These are phyloP conservation scores for Cepphus grylle DNA, from an alignment of 2,113 vertebrate species.

Conservation along the genomic window DNA sequence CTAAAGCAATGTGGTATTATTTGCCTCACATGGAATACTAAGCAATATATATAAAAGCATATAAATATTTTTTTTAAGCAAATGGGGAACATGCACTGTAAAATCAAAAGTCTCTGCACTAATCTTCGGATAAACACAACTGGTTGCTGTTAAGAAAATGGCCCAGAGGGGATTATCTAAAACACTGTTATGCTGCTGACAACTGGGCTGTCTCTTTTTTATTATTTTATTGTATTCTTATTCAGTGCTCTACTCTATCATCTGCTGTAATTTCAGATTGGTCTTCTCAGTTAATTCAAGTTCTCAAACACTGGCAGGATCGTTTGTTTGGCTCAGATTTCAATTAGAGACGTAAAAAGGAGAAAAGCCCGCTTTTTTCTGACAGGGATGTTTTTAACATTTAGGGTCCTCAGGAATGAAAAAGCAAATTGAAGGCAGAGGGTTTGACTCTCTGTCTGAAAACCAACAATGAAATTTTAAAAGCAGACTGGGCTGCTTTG, in stretches of 20 bases:
- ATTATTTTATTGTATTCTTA: slow-evolving; percentile 15
- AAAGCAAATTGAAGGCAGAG: background rate
- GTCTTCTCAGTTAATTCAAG: background rate
- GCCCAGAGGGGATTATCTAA: slow-evolving; percentile 30
- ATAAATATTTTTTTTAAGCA: background rate
- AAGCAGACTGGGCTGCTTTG: background rate
- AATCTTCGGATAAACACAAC: slow-evolving; percentile 47
- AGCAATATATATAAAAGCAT: background rate
- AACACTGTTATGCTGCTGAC: slow-evolving; percentile 36
- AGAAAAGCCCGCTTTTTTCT: background rate
- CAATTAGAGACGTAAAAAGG: background rate
- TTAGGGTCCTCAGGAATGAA: background rate
- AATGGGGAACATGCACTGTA: slow-evolving; percentile 1
- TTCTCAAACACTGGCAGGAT: background rate
- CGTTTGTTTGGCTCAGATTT: background rate
- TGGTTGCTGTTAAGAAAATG: slow-evolving; percentile 44
- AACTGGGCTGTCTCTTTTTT: slow-evolving; percentile 41
- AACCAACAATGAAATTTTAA: background rate
- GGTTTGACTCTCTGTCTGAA: background rate
- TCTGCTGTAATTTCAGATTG: background rate
- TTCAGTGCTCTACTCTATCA: background rate
- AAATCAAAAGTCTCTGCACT: slow-evolving; percentile 34
- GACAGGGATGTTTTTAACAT: background rate
- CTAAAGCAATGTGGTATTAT: slow-evolving; percentile 6
- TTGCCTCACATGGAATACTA: slow-evolving; percentile 25